Conservation (phyloP, 2,888 invertebrate genomes). For the Polydrusus cervinus region DNA sequence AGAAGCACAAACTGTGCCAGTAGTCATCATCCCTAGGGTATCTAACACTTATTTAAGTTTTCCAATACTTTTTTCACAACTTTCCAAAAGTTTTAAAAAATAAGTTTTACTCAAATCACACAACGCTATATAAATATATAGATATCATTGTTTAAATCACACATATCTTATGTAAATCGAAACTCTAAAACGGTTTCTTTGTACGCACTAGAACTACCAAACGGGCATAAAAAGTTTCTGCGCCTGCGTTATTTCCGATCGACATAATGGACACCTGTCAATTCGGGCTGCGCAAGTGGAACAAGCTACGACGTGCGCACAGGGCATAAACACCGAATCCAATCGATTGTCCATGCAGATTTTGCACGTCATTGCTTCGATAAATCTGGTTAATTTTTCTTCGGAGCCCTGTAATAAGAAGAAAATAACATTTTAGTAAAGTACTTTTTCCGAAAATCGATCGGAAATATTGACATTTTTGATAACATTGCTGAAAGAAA, state of each 20-base stretch:
- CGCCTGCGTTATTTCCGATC: constrained; percentile 80
- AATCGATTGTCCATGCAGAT: constrained; percentile 91
- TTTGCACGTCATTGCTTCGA: constrained; percentile 86
- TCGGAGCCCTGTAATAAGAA: constrained; percentile 73
- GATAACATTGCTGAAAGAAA: too few species aligned
- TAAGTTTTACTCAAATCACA: background rate
- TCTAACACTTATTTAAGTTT: background rate
- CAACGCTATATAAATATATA: background rate
- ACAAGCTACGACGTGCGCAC: constrained; percentile 91
- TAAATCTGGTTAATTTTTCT: constrained; percentile 73
- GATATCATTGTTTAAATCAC: background rate
- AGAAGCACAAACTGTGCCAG: too few species aligned
- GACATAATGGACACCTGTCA: constrained; percentile 84
- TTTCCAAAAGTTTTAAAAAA: background rate
- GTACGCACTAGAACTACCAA: constrained; percentile 45
- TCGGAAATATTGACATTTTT: too few species aligned
- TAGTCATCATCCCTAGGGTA: too few species aligned
- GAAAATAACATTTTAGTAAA: constrained; percentile 29
- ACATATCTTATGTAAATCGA: background rate
- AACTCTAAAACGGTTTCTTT: constrained; percentile 1
- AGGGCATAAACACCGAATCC: constrained; percentile 89
- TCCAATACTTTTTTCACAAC: background rate
- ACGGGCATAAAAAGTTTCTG: constrained; percentile 82
- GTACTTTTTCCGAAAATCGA: too few species aligned
- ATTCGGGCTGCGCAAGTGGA: constrained; percentile 83